Evolutionary conservation across 1,140 invertebrate genomes (phyloP).

Genomic region (Kradibia gibbosae): DNA sequence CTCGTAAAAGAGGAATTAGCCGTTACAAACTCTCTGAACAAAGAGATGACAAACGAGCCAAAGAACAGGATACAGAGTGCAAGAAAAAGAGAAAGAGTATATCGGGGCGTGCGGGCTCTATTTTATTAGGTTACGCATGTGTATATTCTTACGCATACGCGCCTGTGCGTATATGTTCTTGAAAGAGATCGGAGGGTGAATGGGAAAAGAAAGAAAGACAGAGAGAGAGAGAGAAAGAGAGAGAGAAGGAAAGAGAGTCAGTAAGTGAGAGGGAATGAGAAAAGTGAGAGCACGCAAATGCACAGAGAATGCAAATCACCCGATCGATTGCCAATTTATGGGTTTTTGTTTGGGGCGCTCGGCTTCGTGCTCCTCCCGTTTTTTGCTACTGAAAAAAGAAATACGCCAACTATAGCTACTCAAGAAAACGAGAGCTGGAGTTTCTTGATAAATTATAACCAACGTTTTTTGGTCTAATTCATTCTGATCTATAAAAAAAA

Average conservation of each 20-base stretch:
- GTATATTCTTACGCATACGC: not conserved
- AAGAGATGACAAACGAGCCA: constrained; percentile 42
- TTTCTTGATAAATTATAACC: not conserved
- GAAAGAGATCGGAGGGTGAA: not conserved
- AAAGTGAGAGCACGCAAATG: not conserved
- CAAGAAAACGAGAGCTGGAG: not conserved
- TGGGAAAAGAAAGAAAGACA: not conserved
- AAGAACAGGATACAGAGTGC: not conserved
- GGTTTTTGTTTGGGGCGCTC: not conserved
- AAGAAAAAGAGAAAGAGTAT: constrained; percentile 17
- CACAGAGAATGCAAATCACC: constrained; percentile 39
- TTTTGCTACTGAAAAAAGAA: constrained; percentile 27
- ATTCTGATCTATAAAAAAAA: not conserved
- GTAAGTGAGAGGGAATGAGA: not conserved
- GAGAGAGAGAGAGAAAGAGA: not conserved
- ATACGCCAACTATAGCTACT: not conserved
- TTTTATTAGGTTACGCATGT: not conserved
- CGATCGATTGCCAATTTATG: constrained; percentile 46
- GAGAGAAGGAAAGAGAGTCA: not conserved
- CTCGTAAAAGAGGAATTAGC: constrained; percentile 16
- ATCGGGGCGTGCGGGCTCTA: not conserved
- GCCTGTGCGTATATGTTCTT: not conserved
- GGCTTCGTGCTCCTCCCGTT: not conserved
- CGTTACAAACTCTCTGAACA: constrained; percentile 21
- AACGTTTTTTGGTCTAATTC: not conserved